Evolutionary conservation across 2,113 vertebrate genomes (phyloP).

Genomic region (Neogobius melanostomus): DNA sequence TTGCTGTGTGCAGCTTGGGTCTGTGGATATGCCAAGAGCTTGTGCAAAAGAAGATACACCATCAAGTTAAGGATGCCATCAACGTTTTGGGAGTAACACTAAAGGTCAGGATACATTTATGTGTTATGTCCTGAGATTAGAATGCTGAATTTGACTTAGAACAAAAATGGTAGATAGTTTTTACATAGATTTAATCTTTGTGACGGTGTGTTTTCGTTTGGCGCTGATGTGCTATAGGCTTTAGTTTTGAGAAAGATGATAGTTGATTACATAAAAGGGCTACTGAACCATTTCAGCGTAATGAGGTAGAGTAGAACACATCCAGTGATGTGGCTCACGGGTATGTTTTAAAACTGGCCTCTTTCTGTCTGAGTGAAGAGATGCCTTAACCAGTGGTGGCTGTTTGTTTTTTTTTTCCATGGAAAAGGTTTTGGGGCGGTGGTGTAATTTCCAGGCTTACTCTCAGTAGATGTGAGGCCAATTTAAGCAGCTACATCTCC

Average conservation of each 20-base stretch:
- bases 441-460: constrained; percentile 71
- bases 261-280: constrained; percentile 53
- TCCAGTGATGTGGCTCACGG: constrained; percentile 38
- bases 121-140: background rate
- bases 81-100: constrained; percentile 95
- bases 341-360: constrained; percentile 54
- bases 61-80: constrained; percentile 90
- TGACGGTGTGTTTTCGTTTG: constrained; percentile 25
- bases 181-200: background rate
- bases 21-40: constrained; percentile 97
- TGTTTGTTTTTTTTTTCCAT: constrained; percentile 29
- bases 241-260: constrained; percentile 43
- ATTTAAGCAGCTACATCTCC: constrained; percentile 74
- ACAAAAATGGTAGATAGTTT: constrained; percentile 9
- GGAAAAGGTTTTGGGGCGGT: constrained; percentile 56
- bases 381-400: constrained; percentile 52
- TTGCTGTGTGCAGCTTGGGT: constrained; percentile 92
- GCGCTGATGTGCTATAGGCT: constrained; percentile 9
- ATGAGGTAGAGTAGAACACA: constrained; percentile 34
- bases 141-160: background rate
- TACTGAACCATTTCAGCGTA: constrained; percentile 47
- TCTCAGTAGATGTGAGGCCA: constrained; percentile 69
- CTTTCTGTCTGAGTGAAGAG: constrained; percentile 62
- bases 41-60: constrained; percentile 81
- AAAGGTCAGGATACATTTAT: constrained; percentile 79